These are phyloP conservation scores for Hoplostethus mediterraneus DNA, from an alignment of 2,797 vertebrate genomes.

Conservation along the genomic window DNA sequence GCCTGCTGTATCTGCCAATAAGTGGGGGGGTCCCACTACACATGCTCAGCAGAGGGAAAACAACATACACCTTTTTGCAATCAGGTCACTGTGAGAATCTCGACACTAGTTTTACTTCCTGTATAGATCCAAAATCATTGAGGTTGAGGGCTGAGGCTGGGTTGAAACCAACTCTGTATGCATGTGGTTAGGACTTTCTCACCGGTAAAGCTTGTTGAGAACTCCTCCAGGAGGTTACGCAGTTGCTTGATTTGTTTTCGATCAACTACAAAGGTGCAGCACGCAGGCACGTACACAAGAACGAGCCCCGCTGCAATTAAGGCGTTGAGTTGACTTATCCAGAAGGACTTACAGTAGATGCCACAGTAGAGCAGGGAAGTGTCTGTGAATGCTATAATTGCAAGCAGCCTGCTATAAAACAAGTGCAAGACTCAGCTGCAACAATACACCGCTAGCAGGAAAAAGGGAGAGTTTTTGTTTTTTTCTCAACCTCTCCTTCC, in stretches of 20 bases:
- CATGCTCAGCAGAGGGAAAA: no score
- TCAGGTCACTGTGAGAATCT: no score
- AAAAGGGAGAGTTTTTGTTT: conserved; percentile 29
- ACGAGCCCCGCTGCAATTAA: conserved; percentile 28
- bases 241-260: conserved; percentile 3
- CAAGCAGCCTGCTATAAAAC: conserved; percentile 50
- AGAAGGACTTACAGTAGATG: conserved; percentile 47
- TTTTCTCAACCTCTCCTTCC: conserved; percentile 49
- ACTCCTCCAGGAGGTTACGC: not conserved
- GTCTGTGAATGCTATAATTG: conserved; percentile 57
- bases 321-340: conserved; percentile 19
- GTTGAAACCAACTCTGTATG: no score
- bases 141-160: no score
- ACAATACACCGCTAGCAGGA: conserved; percentile 57
- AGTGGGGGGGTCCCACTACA: no score
- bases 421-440: conserved; percentile 49
- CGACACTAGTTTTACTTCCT: not conserved
- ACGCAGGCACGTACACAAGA: not conserved
- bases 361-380: conserved; percentile 39
- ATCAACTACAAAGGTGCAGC: conserved; percentile 17
- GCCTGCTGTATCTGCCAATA: not conserved
- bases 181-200: no score
- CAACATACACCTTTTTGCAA: no score
- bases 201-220: conserved; percentile 2
- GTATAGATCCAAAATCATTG: not conserved